Percentiles rank a stretch among this genome's conserved stretches.
Evolutionary conservation across 2,113 vertebrate species (phyloP).

Genomic region (Caretta caretta): DNA sequence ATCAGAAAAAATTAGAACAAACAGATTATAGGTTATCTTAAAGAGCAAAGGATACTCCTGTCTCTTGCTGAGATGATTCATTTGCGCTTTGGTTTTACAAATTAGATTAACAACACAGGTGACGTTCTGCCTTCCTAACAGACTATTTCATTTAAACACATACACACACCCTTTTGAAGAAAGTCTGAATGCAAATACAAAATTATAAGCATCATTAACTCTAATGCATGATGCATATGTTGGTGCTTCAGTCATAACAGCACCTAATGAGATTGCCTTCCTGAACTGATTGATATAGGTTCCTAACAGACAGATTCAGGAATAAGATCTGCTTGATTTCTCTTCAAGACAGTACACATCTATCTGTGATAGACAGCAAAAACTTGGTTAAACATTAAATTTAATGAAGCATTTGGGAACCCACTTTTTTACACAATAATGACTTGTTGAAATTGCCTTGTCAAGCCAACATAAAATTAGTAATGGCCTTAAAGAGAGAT

Average conservation of each 20-base stretch:
- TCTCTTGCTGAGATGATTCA: not conserved
- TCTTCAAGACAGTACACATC: conserved; percentile 33
- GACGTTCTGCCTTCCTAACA: not conserved
- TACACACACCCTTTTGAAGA: not conserved
- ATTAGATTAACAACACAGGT: not conserved
- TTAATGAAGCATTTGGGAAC: conserved; percentile 27
- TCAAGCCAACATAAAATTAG: not conserved
- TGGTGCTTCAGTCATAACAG: not conserved
- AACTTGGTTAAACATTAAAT: conserved; percentile 19
- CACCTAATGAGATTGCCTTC: not conserved
- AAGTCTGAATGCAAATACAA: not conserved
- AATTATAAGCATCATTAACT: conserved; percentile 25
- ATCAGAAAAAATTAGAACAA: not conserved
- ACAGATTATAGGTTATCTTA: not conserved
- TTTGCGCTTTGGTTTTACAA: not conserved
- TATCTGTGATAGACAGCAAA: conserved; percentile 40
- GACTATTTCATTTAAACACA: not conserved
- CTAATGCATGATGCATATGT: conserved; percentile 23
- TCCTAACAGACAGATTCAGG: conserved; percentile 11
- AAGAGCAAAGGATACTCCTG: not conserved
- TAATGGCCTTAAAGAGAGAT: not conserved
- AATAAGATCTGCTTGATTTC: conserved; percentile 11
- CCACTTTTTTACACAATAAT: not conserved
- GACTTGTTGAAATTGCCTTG: conserved; percentile 16
- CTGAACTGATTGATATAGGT: not conserved